Percentiles rank a stretch among this genome's conserved stretches.
Conservation (phyloP, 2,113 vertebrate genomes). For the Polypterus senegalus region DNA sequence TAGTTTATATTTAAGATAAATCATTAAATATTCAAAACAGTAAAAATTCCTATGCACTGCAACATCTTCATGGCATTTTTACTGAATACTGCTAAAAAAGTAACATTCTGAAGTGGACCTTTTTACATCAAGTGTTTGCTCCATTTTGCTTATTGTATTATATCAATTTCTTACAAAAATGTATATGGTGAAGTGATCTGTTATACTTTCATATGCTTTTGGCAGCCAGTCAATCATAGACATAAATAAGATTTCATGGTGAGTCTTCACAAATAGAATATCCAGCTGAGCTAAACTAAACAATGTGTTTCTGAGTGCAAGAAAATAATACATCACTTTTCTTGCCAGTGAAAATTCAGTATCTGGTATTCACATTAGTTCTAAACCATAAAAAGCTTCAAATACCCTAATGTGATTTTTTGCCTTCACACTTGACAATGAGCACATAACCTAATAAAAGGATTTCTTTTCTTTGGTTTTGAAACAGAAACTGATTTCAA, state of each 20-base stretch:
- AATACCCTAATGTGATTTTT: constrained; percentile 7
- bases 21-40: too few relatives aligned
- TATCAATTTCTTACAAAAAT: too few relatives aligned
- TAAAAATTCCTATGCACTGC: too few relatives aligned
- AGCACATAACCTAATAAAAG: constrained; percentile 64
- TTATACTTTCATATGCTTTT: constrained; percentile 38
- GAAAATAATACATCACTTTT: constrained; percentile 92
- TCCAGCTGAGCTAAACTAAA: constrained; percentile 99
- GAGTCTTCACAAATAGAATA: constrained; percentile 93
- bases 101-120: too few relatives aligned
- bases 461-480: constrained; percentile 45
- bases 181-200: too few relatives aligned
- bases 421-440: constrained; percentile 59
- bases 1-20: too few relatives aligned
- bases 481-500: constrained; percentile 29
- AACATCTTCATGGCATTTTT: too few relatives aligned
- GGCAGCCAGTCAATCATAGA: constrained; percentile 72
- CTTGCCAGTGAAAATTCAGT: constrained; percentile 47
- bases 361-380: too few relatives aligned
- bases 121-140: too few relatives aligned
- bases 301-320: constrained; percentile 93
- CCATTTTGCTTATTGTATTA: too few relatives aligned
- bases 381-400: too few relatives aligned
- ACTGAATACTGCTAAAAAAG: too few relatives aligned
- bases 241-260: constrained; percentile 88